Percentiles rank a stretch among this genome's conserved stretches.
phyloP scores from a whole-genome alignment of 2,797 vertebrate genomes.

The Acestrorhynchus altus region DNA sequence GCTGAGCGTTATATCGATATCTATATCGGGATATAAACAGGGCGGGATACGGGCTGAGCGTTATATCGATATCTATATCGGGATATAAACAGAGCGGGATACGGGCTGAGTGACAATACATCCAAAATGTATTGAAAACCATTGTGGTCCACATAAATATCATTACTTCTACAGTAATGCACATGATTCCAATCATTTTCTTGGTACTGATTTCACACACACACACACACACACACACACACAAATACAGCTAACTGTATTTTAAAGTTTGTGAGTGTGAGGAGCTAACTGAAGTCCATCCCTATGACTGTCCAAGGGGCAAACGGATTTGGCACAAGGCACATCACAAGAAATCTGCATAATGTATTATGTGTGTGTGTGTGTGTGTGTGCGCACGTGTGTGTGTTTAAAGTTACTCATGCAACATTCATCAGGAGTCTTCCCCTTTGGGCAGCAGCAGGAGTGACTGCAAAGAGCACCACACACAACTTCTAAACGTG shows the following conservation, averaged over 20 bases:
- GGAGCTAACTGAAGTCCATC: neutral
- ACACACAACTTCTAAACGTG: neutral
- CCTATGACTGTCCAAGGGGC: neutral
- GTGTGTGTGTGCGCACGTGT: constrained; percentile 18
- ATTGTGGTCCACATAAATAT: too few species aligned
- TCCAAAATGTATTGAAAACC: too few species aligned
- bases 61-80: too few species aligned
- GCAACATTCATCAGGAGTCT: constrained; percentile 42
- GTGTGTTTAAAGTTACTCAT: constrained; percentile 18
- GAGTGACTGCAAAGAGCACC: constrained; percentile 10
- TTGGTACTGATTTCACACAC: neutral
- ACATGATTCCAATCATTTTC: neutral
- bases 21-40: too few species aligned
- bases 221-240: neutral
- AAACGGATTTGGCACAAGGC: constrained; percentile 16
- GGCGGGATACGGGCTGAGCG: too few species aligned
- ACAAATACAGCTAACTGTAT: neutral
- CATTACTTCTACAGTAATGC: too few species aligned
- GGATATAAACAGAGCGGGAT: too few species aligned
- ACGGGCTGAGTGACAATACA: too few species aligned
- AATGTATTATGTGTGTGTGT: neutral
- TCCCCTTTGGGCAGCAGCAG: constrained; percentile 23
- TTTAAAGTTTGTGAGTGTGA: neutral
- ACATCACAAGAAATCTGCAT: constrained; percentile 27
- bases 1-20: too few species aligned